Percentiles rank a stretch among this genome's conserved stretches.
phyloP scores from a whole-genome alignment of 2,797 vertebrate genomes.

The Halcyon smyrnensis region DNA sequence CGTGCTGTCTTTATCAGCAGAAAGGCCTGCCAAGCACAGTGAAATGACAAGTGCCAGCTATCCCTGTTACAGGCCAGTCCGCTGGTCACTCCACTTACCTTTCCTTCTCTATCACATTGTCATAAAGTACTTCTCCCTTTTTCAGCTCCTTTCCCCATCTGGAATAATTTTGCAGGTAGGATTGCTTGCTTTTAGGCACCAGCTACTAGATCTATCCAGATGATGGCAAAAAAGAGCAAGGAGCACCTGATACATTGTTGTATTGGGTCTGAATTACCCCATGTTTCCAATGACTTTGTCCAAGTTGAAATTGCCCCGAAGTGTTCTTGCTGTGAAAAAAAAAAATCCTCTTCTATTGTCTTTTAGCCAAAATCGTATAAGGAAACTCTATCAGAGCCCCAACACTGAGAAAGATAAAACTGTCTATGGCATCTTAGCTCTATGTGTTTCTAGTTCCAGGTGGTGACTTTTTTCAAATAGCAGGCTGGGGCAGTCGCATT shows the following conservation, averaged over 20 bases:
- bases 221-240: background rate
- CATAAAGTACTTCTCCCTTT: background rate
- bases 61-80: background rate
- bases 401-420: background rate
- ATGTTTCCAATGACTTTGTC: background rate
- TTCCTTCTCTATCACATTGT: background rate
- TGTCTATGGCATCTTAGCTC: background rate
- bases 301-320: background rate
- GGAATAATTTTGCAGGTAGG: background rate
- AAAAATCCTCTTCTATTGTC: background rate
- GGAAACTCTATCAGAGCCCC: background rate
- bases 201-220: too few species aligned
- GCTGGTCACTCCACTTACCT: background rate
- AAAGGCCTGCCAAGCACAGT: background rate
- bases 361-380: background rate
- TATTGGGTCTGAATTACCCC: background rate
- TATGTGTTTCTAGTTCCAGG: background rate
- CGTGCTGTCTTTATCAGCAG: fast-evolving
- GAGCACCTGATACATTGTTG: background rate
- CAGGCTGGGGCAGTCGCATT: background rate
- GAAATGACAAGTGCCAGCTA: too few species aligned
- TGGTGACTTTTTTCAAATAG: background rate
- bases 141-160: background rate
- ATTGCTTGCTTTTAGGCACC: background rate
- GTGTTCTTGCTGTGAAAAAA: background rate